Evolutionary conservation across 2,113 vertebrate species (phyloP).

Genomic region (Saccopteryx leptura): DNA sequence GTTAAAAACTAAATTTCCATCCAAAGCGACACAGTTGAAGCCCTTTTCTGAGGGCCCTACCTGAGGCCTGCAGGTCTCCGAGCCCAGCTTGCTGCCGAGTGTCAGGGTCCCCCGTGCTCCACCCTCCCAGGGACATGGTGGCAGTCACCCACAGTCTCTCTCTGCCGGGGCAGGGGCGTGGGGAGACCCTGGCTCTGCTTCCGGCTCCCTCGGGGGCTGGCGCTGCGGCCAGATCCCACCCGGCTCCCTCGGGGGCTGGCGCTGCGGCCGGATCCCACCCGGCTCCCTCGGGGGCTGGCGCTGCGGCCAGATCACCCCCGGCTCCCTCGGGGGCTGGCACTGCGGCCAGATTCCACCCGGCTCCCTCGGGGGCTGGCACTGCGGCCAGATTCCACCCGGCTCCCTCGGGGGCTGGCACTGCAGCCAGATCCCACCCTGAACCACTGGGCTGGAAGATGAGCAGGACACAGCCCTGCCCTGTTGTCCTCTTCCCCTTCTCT

Average conservation of each 20-base stretch:
- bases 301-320: no score
- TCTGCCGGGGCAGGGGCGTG: no score
- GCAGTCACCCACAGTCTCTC: background rate
- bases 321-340: no score
- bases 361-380: no score
- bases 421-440: no score
- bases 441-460: constrained; percentile 37
- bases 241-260: no score
- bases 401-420: background rate
- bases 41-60: background rate
- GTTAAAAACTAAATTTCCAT: background rate
- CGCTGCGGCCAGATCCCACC: background rate
- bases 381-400: no score
- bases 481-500: background rate
- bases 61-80: background rate
- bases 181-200: background rate
- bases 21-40: background rate
- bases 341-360: no score
- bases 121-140: no score
- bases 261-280: no score
- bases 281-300: no score
- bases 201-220: background rate
- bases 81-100: background rate
- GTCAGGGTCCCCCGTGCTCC: background rate
- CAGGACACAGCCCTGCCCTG: constrained; percentile 34